These are phyloP conservation scores for Globodera rostochiensis DNA, from an alignment of 1,140 invertebrate species.

Conservation along the genomic window DNA sequence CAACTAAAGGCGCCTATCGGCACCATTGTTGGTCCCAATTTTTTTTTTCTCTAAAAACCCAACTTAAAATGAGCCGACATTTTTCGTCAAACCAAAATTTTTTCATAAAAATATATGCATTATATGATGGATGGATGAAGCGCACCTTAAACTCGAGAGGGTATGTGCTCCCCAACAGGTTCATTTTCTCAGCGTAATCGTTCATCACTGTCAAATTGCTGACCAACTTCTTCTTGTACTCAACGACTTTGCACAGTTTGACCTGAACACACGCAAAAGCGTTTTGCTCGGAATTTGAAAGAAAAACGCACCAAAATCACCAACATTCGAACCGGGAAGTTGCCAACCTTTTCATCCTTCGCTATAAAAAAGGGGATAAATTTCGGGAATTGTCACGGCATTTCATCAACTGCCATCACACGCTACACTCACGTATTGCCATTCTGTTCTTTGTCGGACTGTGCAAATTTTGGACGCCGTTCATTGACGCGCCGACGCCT, in stretches of 20 bases:
- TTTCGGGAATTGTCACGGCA: background rate
- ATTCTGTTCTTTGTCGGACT: conserved; percentile 3
- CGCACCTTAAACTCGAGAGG: conserved; percentile 48
- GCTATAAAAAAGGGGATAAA: conserved; percentile 28
- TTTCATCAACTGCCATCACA: background rate
- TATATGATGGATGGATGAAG: conserved; percentile 8
- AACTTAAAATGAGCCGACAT: too few relatives aligned
- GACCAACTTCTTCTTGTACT: conserved; percentile 49
- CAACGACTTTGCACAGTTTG: conserved; percentile 51
- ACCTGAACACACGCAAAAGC: background rate
- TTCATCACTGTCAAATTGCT: conserved; percentile 43
- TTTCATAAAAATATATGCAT: background rate
- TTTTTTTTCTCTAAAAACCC: too few relatives aligned
- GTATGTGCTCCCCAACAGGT: conserved; percentile 43
- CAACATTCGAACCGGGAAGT: conserved; percentile 55
- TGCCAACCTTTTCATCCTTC: conserved; percentile 54
- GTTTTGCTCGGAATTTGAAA: background rate
- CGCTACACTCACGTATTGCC: background rate
- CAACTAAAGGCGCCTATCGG: too few relatives aligned
- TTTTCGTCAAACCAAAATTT: conserved; percentile 7
- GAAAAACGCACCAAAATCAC: conserved; percentile 44
- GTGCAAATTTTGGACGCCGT: conserved; percentile 2
- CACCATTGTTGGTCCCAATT: too few relatives aligned
- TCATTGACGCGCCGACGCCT: conserved; percentile 18
- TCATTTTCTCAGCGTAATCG: conserved; percentile 47